Conservation (phyloP, 2,797 vertebrate species). For the Oreochromis grahami region DNA sequence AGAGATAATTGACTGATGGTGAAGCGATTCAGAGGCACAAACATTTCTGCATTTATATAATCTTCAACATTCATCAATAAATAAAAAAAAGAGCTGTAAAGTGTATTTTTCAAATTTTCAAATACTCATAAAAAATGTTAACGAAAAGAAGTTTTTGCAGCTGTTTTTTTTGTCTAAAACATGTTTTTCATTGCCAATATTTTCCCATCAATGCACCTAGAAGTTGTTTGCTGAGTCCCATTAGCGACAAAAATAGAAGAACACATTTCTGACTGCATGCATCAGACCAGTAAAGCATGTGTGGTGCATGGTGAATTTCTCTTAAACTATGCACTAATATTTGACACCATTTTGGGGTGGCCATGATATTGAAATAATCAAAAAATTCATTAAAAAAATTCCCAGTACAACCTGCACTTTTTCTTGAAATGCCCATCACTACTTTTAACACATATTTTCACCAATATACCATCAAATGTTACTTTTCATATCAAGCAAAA, state of each 20-base stretch:
- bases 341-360: not conserved
- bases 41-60: not conserved
- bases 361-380: not conserved
- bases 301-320: not conserved
- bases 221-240: not conserved
- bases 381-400: not conserved
- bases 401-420: not conserved
- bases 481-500: not conserved
- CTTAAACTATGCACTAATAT: not conserved
- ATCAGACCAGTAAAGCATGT: not conserved
- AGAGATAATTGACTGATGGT: not conserved
- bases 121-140: not conserved
- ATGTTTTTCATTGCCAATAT: not conserved
- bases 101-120: not conserved
- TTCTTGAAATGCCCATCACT: not conserved
- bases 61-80: not conserved
- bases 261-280: not conserved
- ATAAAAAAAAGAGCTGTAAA: not conserved
- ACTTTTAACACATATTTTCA: not conserved
- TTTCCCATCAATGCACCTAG: not conserved
- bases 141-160: rapidly evolving
- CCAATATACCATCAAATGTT: not conserved
- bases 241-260: not conserved
- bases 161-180: not conserved
- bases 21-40: not conserved